Evolutionary conservation across 2,113 vertebrate species (phyloP).

Genomic region (Paramormyrops kingsleyae): DNA sequence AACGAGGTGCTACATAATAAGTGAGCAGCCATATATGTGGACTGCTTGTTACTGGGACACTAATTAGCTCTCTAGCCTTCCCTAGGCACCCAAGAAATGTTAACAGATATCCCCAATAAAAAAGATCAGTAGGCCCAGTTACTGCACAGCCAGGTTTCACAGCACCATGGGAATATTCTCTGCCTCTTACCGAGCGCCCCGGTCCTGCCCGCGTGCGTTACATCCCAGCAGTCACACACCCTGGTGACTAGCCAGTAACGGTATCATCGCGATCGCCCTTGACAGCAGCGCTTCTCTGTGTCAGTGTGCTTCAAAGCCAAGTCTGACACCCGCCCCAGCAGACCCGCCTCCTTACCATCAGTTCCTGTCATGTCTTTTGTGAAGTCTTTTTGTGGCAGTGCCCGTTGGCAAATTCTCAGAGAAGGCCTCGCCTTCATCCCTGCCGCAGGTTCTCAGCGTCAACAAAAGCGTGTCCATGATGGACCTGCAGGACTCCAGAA

Average conservation of each 20-base stretch:
- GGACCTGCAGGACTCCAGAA: constrained; percentile 87
- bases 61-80: not conserved
- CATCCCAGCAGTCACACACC: not conserved
- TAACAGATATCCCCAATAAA: not conserved
- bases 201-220: not conserved
- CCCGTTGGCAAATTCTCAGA: not conserved
- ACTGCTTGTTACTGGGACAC: not conserved
- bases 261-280: not conserved
- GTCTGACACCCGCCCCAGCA: not conserved
- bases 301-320: constrained; percentile 7
- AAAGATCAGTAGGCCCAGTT: not conserved
- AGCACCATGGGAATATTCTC: not conserved
- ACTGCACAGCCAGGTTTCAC: not conserved
- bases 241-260: not conserved
- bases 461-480: constrained; percentile 96
- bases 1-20: not conserved
- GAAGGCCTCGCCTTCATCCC: not conserved
- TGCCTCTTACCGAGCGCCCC: not conserved
- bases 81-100: not conserved
- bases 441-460: constrained; percentile 75
- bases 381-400: not conserved
- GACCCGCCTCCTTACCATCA: not conserved
- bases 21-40: not conserved
- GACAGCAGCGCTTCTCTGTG: constrained; percentile 1
- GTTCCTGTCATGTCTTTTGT: constrained; percentile 1